A percentile compares a stretch with the other conserved stretches of the same genome.
These are phyloP conservation scores for Buceros bicornis DNA, from an alignment of 2,797 vertebrate species.

Conservation along the genomic window DNA sequence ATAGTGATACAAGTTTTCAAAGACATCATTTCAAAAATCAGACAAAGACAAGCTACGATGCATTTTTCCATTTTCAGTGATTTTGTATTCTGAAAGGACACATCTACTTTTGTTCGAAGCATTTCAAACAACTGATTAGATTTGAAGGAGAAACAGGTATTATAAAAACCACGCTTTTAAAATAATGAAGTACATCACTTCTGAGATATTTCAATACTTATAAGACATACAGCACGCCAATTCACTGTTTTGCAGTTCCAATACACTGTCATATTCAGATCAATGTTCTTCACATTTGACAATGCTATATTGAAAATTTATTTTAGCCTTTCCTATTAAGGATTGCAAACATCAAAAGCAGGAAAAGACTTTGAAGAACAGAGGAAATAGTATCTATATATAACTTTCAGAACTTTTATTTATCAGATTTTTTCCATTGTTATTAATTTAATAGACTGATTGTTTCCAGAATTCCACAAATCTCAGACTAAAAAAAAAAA, in stretches of 20 bases:
- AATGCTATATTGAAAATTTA: background rate
- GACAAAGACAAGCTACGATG: background rate
- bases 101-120: background rate
- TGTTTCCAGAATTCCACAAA: background rate
- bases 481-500: background rate
- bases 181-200: conserved; percentile 26
- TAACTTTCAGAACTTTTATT: background rate
- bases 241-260: conserved; percentile 8
- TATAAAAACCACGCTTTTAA: background rate
- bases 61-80: background rate
- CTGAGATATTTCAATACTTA: conserved; percentile 29
- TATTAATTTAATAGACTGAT: background rate
- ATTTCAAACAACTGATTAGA: conserved; percentile 27
- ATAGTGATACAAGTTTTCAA: background rate
- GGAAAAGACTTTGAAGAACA: background rate
- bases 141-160: conserved; percentile 16
- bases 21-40: background rate
- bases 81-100: background rate
- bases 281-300: background rate
- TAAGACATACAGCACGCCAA: background rate
- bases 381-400: background rate
- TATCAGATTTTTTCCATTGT: background rate
- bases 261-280: background rate
- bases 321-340: background rate
- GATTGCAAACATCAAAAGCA: background rate